Evolutionary conservation across 2,888 invertebrate genomes (phyloP), one percentile per base, ranked within the genome.

Genomic region (Agriopis leucophaearia): DNA sequence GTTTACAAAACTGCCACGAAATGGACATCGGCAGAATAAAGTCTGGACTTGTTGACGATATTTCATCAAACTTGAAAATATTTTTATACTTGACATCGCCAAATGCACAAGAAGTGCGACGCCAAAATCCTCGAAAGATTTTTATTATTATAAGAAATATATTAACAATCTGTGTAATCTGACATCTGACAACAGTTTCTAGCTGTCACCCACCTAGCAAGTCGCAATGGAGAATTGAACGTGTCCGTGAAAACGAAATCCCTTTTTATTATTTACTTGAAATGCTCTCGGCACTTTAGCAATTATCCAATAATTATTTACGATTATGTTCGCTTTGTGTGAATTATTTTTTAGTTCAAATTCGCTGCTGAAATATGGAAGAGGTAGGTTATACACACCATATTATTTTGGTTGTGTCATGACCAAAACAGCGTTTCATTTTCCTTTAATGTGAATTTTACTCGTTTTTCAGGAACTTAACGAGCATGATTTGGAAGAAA

Each of bases 271-370:
- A 86, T 86, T 90, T 91, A 86, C 79, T 88, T 82, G 84, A 85
- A 87, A 92, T 90, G 91, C 86, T 88, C 80, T 82, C 81, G 87
- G 83, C 86, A 86, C 81, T 86, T 84, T 88, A 85, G 82, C 82
- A 85, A 84, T 84, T 81, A 83, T 82, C 81, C 78, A 80, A 84
- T 79, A 80, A 87, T 79, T 82, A 86, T 83, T 88, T 85, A 86
- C 87, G 87, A 91, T 91, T 93, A 93, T 93, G 93, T 92, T 90
- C 81, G 85, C 88, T 88, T 88, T 83, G 85, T 86, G 86, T 87
- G 83, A 82, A 80, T 81, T 84, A 84, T 80, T 87, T 82, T 89
- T 90, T 85, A 78, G 83, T 85, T 89, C 83, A 83, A 87, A 89
- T 86, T 88, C 79, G 80, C 86, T 83, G 83, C 85, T 82, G 79